Evolutionary conservation across 2,797 vertebrate genomes (phyloP), one percentile per base, ranked within the genome.

Genomic region (Enteromius thamalakanensis): DNA sequence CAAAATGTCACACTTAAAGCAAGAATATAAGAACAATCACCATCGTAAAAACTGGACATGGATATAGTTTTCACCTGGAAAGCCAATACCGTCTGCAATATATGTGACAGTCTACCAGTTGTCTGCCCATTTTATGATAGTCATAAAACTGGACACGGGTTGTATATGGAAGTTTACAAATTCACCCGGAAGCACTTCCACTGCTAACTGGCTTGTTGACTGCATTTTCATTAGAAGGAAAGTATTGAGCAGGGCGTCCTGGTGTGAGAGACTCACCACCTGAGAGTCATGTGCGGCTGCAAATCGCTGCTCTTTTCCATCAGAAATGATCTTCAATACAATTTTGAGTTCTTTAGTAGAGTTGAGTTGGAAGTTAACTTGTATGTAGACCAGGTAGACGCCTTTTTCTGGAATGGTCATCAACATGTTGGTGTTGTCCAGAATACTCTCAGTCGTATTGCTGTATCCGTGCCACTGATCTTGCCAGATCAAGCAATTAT

Each of bases 351-450:
- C 49, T 42, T 58, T 2, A 1, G 3, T 6, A 40, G 40, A 34
- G 29, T 1, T 6, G 23, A 87, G 29, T 1, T 10, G 0, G 34
- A 81, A 88, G n/a, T 86, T 87, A 40, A 49, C 75, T 58, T 88
- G 87, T 53, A 88, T 23, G 79, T 85, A 87, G 40, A 85, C 26
- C 65, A 88, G 71, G 68, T 87, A 88, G 49, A 84, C 71, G 3
- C 84, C 87, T 6, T 26, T n/a, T 76, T 88, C 45, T 67, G 2
- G 6, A 75, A 87, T 49, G 8, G 9, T 65, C 21, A 88, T 83
- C 71, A 15, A 84, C 2, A 3, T 80, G 6, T 82, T 53, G 67
- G 2, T 60, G 3, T n/a, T 1, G 21, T 87, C 76, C 65, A 86
- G 82, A 60, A 42, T 47, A 6, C 64, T 42, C 6, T 75, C 14